Evolutionary conservation across 2,888 invertebrate genomes (phyloP), one percentile per base, ranked within the genome.

Genomic region (Anagyrus pseudococci): DNA sequence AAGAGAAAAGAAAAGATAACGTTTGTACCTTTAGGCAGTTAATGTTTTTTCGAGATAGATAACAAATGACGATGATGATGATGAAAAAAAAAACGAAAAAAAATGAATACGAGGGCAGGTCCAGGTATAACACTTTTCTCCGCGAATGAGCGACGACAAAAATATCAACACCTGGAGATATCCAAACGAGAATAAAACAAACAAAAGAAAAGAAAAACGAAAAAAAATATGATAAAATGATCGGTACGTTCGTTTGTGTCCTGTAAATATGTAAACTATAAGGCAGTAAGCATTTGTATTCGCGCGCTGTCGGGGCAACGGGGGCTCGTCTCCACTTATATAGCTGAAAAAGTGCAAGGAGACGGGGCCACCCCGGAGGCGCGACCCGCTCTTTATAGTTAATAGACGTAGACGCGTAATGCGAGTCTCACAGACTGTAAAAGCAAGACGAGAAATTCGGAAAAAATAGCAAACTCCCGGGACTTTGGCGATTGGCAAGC

Each of bases 181-280:
- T 66, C 60, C 58, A 66, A 50, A 56, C 46, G 66, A 66, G 46
- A 43, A 57, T 63, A 58, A 59, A 40, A 50, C 60, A 57, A n/a
- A n/a, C n/a, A n/a, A n/a, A n/a, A n/a, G n/a, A 40, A 53, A 52
- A 44, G 46, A 57, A 55, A 68, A 68, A 61, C 52, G 44, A 64
- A 52, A 40, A 20, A 56, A 64, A 63, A 54, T 62, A 65, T 54
- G 62, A 58, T 62, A 63, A 56, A 65, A 65, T 57, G 62, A 58
- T 64, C 64, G 64, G 72, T 73, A 73, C 72, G 73, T 76, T 75
- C 72, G 72, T 76, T 77, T 77, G 74, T 79, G 73, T 73, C 73
- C 74, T 79, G 78, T 79, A 80, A 71, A 78, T 76, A 78, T 79
- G 79, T 79, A 79, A 74, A 79, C 76, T 75, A n/a, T n/a, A 75